These are phyloP conservation scores for Patella ulyssiponensis DNA, from an alignment of 2,888 invertebrate genomes.

Conservation along the genomic window DNA sequence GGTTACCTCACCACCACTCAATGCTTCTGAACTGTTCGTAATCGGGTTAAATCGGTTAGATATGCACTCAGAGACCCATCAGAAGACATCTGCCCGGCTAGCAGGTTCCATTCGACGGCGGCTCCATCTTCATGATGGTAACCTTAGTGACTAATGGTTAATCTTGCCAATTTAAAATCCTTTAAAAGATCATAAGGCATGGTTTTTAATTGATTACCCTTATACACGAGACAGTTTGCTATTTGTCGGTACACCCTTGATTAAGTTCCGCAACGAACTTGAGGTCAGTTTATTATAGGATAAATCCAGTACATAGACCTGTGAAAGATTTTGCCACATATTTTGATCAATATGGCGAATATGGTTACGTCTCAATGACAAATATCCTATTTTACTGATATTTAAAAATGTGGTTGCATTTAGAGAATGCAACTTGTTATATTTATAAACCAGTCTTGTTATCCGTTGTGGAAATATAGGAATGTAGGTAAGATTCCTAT, in stretches of 20 bases:
- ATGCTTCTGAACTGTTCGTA: too few relatives aligned
- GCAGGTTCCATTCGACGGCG: too few relatives aligned
- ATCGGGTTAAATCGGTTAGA: too few relatives aligned
- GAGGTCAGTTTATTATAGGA: neutral
- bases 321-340: neutral
- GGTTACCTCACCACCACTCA: too few relatives aligned
- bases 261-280: too few relatives aligned
- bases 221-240: too few relatives aligned
- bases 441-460: neutral
- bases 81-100: too few relatives aligned
- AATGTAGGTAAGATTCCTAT: neutral
- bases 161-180: neutral
- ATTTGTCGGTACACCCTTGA: too few relatives aligned
- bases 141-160: neutral
- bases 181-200: neutral
- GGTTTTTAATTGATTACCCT: too few relatives aligned
- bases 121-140: too few relatives aligned
- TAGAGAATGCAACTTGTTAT: neutral
- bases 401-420: neutral
- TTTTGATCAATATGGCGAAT: neutral
- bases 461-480: neutral
- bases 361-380: neutral
- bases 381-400: neutral
- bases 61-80: too few relatives aligned
- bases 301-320: neutral